These are phyloP conservation scores for Drosophila falleni DNA, from an alignment of 2,888 invertebrate species.

Conservation along the genomic window DNA sequence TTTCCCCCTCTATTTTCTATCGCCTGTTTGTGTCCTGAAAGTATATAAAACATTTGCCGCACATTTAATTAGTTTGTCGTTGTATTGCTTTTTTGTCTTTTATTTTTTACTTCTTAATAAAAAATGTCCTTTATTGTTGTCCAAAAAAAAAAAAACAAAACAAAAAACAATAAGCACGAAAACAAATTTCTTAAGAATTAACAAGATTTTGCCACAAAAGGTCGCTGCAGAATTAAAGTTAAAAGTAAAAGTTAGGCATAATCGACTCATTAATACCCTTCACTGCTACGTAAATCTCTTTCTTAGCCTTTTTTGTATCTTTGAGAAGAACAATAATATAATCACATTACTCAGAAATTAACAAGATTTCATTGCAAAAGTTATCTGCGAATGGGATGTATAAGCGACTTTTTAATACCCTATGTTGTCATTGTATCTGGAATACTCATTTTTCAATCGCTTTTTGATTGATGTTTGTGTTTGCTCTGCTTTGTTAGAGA, in stretches of 20 bases:
- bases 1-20: background rate
- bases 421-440: no score
- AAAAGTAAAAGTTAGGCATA: background rate
- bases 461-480: no score
- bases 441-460: no score
- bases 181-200: conserved; percentile 35
- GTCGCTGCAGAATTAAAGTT: conserved; percentile 12
- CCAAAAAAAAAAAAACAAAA: background rate
- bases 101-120: conserved; percentile 17
- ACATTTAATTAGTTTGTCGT: conserved; percentile 39
- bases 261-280: conserved; percentile 13
- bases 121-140: conserved; percentile 30
- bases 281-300: no score
- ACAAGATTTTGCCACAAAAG: conserved; percentile 48
- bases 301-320: background rate
- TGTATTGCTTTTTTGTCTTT: background rate
- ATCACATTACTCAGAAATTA: background rate
- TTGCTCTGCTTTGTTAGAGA: no score
- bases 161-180: conserved; percentile 7
- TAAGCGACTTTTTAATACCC: background rate
- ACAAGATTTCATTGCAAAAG: background rate
- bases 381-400: background rate
- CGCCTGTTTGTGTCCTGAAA: conserved; percentile 24
- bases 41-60: conserved; percentile 34
- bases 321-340: background rate